A percentile compares a stretch with the other conserved stretches of the same genome.
These are phyloP conservation scores for Dyspetes luteomarginatus DNA, from an alignment of 2,888 invertebrate species.

Conservation along the genomic window DNA sequence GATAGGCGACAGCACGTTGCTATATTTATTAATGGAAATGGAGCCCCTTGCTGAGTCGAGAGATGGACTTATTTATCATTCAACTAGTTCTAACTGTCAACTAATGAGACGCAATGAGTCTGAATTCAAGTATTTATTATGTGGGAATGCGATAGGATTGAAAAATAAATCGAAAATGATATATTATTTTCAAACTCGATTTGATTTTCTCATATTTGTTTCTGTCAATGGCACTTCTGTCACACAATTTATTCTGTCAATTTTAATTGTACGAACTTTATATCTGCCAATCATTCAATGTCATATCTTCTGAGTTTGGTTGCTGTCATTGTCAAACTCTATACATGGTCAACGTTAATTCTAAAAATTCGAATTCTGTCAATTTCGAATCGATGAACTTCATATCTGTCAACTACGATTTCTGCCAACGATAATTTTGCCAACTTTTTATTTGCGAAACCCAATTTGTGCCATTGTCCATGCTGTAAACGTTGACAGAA, in stretches of 20 bases:
- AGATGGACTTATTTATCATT: conserved; percentile 6
- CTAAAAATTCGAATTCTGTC: not conserved
- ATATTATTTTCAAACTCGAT: too few species aligned
- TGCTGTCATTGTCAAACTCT: too few species aligned
- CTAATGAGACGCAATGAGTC: not conserved
- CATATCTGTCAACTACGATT: not conserved
- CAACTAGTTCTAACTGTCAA: not conserved
- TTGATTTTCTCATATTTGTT: too few species aligned
- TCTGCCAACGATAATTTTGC: not conserved
- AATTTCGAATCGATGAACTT: not conserved
- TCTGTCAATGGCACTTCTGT: not conserved
- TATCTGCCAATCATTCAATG: not conserved
- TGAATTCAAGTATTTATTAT: not conserved
- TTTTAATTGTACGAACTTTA: not conserved
- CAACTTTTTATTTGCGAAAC: not conserved
- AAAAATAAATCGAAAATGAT: not conserved
- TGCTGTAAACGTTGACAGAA: not conserved
- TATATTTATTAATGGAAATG: conserved; percentile 12
- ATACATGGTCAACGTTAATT: not conserved
- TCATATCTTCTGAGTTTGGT: too few species aligned
- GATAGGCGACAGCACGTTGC: conserved; percentile 45
- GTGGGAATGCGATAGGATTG: not conserved
- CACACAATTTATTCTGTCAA: not conserved
- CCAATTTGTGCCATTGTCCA: too few species aligned
- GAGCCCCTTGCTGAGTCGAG: not conserved